Conservation (phyloP, 2,888 invertebrate genomes). For the Leptopilina drosophilae region DNA sequence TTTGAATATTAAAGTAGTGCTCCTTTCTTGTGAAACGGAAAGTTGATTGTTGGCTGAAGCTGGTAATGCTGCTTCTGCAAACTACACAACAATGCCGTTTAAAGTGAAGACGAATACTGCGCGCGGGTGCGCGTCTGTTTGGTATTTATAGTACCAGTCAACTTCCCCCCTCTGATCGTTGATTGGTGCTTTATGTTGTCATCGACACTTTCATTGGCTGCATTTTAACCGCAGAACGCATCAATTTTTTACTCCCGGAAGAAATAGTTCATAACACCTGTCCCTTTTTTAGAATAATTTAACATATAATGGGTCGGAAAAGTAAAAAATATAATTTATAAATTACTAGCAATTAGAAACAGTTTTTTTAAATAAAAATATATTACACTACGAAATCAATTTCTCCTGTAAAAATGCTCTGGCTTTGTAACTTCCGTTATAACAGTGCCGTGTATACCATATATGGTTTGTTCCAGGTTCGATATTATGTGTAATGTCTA, state of each 20-base stretch:
- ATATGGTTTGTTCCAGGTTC: constrained; percentile 3
- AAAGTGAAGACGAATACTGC: constrained; percentile 27
- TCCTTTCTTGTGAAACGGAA: constrained; percentile 29
- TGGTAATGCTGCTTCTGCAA: constrained; percentile 56
- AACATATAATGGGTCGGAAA: not conserved
- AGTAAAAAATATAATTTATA: not conserved
- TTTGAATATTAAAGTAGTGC: constrained; percentile 8
- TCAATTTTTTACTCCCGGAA: not conserved
- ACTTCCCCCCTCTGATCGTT: constrained; percentile 4
- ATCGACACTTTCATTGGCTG: constrained; percentile 3
- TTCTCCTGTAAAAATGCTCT: not conserved
- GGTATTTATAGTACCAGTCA: not conserved
- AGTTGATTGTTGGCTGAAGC: constrained; percentile 58
- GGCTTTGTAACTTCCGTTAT: constrained; percentile 14
- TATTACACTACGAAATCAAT: not conserved
- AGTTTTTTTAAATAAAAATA: not conserved
- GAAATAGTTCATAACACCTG: constrained; percentile 30
- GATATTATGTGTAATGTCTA: constrained; percentile 12
- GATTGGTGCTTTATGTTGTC: constrained; percentile 19
- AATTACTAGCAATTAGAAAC: not conserved
- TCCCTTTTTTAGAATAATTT: constrained; percentile 6
- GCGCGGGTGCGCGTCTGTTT: not conserved
- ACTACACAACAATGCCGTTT: constrained; percentile 42
- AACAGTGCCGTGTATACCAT: constrained; percentile 20
- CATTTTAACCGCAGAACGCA: constrained; percentile 10